These are phyloP conservation scores for Sander lucioperca DNA, from an alignment of 2,113 vertebrate species.

Conservation along the genomic window DNA sequence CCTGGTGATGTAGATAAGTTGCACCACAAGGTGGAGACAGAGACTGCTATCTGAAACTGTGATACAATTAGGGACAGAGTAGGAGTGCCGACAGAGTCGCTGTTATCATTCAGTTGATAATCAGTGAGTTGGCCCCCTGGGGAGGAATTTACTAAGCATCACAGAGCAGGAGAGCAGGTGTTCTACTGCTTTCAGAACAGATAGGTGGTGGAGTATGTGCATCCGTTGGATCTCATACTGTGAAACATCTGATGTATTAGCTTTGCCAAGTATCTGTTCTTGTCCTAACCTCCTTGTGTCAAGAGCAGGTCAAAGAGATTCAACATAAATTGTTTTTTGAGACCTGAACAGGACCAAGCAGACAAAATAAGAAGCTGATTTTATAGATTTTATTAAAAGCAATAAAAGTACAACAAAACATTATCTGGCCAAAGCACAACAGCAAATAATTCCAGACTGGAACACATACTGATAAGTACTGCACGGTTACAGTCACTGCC, in stretches of 20 bases:
- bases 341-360: not conserved
- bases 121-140: not conserved
- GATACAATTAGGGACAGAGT: too few species aligned
- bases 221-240: constrained; percentile 7
- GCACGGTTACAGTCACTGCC: not conserved
- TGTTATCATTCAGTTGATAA: constrained; percentile 13
- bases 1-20: not conserved
- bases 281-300: constrained; percentile 12
- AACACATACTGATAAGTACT: constrained; percentile 26
- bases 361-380: not conserved
- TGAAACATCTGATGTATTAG: constrained; percentile 16
- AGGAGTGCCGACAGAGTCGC: not conserved
- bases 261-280: constrained; percentile 12
- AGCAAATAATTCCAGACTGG: constrained; percentile 25
- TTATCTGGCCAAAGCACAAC: constrained; percentile 44
- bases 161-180: constrained; percentile 33
- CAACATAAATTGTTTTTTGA: not conserved
- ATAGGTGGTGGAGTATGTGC: not conserved
- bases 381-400: constrained; percentile 56
- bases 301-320: not conserved
- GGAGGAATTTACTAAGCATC: not conserved
- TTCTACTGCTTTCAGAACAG: constrained; percentile 17
- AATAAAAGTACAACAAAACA: constrained; percentile 39
- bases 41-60: constrained; percentile 30
- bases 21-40: constrained; percentile 70